Conservation (phyloP, 1,140 invertebrate species). For the Tribolium castaneum region DNA sequence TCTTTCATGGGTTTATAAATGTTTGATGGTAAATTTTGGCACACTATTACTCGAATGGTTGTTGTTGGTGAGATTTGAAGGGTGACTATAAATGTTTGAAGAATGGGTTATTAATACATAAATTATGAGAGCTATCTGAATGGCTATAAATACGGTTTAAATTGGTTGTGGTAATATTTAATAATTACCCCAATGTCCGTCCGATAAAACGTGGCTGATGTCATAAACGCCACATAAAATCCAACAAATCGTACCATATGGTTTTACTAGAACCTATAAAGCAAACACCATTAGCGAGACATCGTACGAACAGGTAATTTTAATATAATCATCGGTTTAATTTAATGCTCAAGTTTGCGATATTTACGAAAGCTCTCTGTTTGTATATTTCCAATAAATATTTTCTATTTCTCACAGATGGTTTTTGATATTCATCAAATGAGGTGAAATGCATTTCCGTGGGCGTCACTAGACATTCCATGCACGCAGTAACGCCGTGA, state of each 20-base stretch:
- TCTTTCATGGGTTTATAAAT: slow-evolving; percentile 1
- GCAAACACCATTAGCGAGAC: slow-evolving; percentile 17
- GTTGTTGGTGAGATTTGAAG: background rate
- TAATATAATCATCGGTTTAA: slow-evolving; percentile 32
- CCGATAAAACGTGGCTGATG: slow-evolving; percentile 24
- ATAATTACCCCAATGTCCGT: slow-evolving; percentile 23
- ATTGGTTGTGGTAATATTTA: slow-evolving; percentile 31
- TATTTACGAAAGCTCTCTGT: slow-evolving; percentile 42
- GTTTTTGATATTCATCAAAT: slow-evolving; percentile 43
- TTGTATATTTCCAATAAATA: slow-evolving; percentile 40
- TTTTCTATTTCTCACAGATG: slow-evolving; percentile 43
- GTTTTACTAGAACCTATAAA: slow-evolving; percentile 30
- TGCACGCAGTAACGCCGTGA: slow-evolving; percentile 42
- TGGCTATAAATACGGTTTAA: slow-evolving; percentile 27
- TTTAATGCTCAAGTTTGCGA: slow-evolving; percentile 42
- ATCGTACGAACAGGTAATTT: slow-evolving; percentile 14
- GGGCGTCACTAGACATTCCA: slow-evolving; percentile 42
- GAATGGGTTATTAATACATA: background rate
- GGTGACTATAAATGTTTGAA: background rate
- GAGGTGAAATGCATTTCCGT: slow-evolving; percentile 41
- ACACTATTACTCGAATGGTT: background rate
- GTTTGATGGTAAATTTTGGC: slow-evolving; percentile 12
- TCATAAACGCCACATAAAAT: slow-evolving; percentile 38
- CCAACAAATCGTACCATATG: slow-evolving; percentile 41
- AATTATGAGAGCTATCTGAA: background rate